Percentiles rank a stretch among this genome's conserved stretches.
phyloP scores from a whole-genome alignment of 2,113 vertebrate genomes.

The Panurus biarmicus region DNA sequence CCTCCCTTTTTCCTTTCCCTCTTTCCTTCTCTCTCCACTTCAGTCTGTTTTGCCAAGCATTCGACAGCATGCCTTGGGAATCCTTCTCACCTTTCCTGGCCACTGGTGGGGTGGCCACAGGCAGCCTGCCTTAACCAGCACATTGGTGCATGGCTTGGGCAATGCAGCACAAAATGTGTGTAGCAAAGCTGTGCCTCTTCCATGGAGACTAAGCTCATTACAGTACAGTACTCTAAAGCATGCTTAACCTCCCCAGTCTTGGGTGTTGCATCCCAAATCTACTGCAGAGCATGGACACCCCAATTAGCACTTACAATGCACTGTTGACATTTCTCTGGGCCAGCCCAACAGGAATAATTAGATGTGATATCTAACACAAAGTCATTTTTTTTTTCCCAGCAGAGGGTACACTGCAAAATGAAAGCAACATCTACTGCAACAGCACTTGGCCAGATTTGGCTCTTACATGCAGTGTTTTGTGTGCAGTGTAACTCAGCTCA shows the following conservation, averaged over 20 bases:
- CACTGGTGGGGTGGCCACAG: background rate
- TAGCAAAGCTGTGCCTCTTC: conserved; percentile 40
- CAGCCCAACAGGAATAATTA: conserved; percentile 67
- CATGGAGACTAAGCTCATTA: conserved; percentile 68
- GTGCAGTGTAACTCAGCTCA: background rate
- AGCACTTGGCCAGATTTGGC: background rate
- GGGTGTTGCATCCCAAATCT: conserved; percentile 59
- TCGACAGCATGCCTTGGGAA: background rate
- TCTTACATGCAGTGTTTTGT: background rate
- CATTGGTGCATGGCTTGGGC: background rate
- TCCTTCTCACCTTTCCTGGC: background rate
- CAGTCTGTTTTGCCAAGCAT: background rate
- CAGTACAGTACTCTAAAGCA: conserved; percentile 56
- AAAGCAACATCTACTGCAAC: conserved; percentile 22
- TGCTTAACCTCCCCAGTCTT: conserved; percentile 53
- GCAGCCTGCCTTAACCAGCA: background rate
- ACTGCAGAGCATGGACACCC: conserved; percentile 60
- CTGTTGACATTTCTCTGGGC: conserved; percentile 64
- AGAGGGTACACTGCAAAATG: conserved; percentile 45
- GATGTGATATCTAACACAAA: conserved; percentile 59
- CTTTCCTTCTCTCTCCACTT: background rate
- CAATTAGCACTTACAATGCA: conserved; percentile 68
- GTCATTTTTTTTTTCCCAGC: conserved; percentile 47
- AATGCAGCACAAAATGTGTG: background rate
- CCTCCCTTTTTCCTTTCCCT: background rate